phyloP scores from a whole-genome alignment of 1,140 invertebrate species.

The Matsumurasca onukii region DNA sequence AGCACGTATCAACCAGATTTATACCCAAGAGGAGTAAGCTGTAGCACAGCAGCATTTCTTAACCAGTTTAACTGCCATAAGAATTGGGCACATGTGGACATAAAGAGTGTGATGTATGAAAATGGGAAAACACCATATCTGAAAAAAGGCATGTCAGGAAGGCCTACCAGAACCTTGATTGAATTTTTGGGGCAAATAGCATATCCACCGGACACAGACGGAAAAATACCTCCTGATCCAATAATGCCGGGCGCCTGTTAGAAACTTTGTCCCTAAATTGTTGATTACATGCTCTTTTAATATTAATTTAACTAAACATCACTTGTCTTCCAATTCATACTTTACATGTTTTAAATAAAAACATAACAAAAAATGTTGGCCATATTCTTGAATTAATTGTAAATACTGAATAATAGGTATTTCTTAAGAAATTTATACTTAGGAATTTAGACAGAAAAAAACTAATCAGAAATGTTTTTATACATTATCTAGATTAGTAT shows the following conservation, averaged over 20 bases:
- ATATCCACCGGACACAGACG: conserved; percentile 22
- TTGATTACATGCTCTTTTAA: no score
- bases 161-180: conserved; percentile 40
- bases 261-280: background rate
- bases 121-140: conserved; percentile 37
- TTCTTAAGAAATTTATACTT: no score
- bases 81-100: conserved; percentile 61
- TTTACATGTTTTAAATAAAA: no score
- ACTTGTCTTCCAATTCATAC: no score
- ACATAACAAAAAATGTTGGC: no score
- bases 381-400: no score
- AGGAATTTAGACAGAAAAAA: no score
- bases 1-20: no score
- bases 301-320: no score
- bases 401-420: no score
- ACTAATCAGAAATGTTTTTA: no score
- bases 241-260: background rate
- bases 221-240: background rate
- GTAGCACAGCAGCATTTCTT: conserved; percentile 58
- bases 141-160: conserved; percentile 38
- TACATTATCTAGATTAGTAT: no score
- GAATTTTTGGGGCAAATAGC: conserved; percentile 41
- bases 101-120: conserved; percentile 55
- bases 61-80: conserved; percentile 56
- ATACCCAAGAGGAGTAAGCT: conserved; percentile 35